Evolutionary conservation across 2,888 invertebrate species (phyloP).

Genomic region (Erannis defoliaria): DNA sequence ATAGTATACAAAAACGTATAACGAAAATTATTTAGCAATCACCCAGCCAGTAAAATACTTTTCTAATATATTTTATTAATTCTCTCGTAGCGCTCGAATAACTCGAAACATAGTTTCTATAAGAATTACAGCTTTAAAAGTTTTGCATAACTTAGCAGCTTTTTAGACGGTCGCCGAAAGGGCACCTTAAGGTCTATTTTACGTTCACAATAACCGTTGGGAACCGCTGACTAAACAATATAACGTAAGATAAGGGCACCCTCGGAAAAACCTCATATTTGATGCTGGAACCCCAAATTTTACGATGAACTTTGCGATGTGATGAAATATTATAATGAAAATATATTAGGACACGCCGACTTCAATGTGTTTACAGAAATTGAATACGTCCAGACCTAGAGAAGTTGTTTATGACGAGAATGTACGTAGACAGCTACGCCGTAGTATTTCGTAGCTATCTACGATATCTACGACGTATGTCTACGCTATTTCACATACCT

Average conservation of each 20-base stretch:
- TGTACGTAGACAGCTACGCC: conserved; percentile 6
- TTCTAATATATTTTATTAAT: conserved; percentile 22
- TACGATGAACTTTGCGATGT: conserved; percentile 36
- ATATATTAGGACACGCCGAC: conserved; percentile 23
- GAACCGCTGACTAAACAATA: conserved; percentile 60
- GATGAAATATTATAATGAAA: conserved; percentile 31
- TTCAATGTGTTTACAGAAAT: not conserved
- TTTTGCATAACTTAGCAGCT: conserved; percentile 34
- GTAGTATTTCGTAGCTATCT: not conserved
- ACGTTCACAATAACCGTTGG: conserved; percentile 53
- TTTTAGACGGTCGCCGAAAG: conserved; percentile 27
- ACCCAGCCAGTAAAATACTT: conserved; percentile 11
- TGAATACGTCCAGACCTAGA: not conserved
- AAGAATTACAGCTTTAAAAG: conserved; percentile 23
- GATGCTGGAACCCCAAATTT: conserved; percentile 42
- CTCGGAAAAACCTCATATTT: conserved; percentile 54
- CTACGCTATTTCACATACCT: not conserved
- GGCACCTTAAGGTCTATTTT: conserved; percentile 40
- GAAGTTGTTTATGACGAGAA: no score
- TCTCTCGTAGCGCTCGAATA: conserved; percentile 4
- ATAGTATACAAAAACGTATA: not conserved
- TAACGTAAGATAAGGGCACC: conserved; percentile 49
- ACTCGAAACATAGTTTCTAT: conserved; percentile 20
- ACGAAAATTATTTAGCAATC: conserved; percentile 15
- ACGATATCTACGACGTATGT: not conserved